Evolutionary conservation across 2,888 invertebrate genomes (phyloP), one percentile per base, ranked within the genome.

Genomic region (Cryptosula pallasiana): DNA sequence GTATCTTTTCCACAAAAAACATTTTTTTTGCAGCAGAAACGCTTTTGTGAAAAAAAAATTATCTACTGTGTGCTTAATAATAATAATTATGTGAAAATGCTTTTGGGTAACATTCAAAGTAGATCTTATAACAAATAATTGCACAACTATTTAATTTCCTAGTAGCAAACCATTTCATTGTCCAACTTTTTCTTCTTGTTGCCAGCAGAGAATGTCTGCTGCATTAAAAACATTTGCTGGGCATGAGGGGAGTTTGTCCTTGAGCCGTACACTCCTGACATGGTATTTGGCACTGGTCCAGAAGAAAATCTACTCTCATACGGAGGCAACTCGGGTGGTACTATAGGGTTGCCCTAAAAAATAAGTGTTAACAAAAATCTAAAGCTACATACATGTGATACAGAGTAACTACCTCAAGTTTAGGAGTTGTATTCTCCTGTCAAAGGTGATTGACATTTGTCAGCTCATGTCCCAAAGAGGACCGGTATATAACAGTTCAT

Each of bases 111-210:
- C n/a, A n/a, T n/a, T n/a, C n/a, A n/a, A n/a, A n/a, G n/a, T n/a
- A n/a, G n/a, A n/a, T n/a, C n/a, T n/a, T n/a, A n/a, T n/a, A n/a
- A n/a, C n/a, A n/a, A n/a, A n/a, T n/a, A n/a, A n/a, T n/a, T n/a
- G n/a, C n/a, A n/a, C n/a, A n/a, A n/a, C n/a, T n/a, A n/a, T n/a
- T n/a, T n/a, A n/a, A n/a, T n/a, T 55, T n/a, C n/a, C 32, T 63
- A 63, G n/a, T 63, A 63, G n/a, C 63, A 63, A 34, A 63, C 32
- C 63, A 63, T 63, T n/a, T 63, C 63, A 63, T 32, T 63, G 63
- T 63, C 63, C 32, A 63, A 32, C 32, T 63, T 63, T 5, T 34
- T 27, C 34, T 63, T 63, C n/a, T 27, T 63, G 63, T 63, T 63
- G 27, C 25, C 25, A 63, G 34, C 27, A n/a, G 63, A 20, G 9